Evolutionary conservation across 2,888 invertebrate genomes (phyloP).

Genomic region (Hemicrepidius hirtus): DNA sequence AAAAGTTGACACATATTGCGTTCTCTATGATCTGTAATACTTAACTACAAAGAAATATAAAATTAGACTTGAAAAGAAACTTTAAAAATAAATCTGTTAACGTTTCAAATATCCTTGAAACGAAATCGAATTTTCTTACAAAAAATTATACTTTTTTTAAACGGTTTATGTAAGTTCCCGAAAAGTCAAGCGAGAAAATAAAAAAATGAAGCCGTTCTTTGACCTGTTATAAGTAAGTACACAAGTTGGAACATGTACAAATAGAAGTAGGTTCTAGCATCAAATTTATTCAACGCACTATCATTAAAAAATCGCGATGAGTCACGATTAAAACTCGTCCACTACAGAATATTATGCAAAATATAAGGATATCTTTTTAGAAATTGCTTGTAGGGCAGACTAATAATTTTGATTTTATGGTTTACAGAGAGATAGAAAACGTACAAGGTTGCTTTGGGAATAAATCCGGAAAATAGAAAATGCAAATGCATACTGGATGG

Average conservation of each 20-base stretch:
- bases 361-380: constrained; percentile 30
- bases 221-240: constrained; percentile 17
- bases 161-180: no score
- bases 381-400: constrained; percentile 45
- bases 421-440: constrained; percentile 27
- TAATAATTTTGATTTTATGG: constrained; percentile 41
- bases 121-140: no score
- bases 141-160: no score
- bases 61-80: background rate
- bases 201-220: constrained; percentile 33
- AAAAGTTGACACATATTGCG: no score
- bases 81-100: background rate
- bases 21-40: background rate
- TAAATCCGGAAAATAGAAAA: constrained; percentile 49
- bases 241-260: constrained; percentile 35
- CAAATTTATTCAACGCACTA: constrained; percentile 23
- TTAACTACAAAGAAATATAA: background rate
- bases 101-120: background rate
- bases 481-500: constrained; percentile 47
- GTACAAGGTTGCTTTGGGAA: constrained; percentile 42
- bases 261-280: constrained; percentile 8
- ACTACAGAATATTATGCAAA: constrained; percentile 25
- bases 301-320: constrained; percentile 7
- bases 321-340: constrained; percentile 27
- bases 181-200: background rate